Evolutionary conservation across 2,888 invertebrate genomes (phyloP), one percentile per base, ranked within the genome.

Genomic region (Ischnus inquisitorius): DNA sequence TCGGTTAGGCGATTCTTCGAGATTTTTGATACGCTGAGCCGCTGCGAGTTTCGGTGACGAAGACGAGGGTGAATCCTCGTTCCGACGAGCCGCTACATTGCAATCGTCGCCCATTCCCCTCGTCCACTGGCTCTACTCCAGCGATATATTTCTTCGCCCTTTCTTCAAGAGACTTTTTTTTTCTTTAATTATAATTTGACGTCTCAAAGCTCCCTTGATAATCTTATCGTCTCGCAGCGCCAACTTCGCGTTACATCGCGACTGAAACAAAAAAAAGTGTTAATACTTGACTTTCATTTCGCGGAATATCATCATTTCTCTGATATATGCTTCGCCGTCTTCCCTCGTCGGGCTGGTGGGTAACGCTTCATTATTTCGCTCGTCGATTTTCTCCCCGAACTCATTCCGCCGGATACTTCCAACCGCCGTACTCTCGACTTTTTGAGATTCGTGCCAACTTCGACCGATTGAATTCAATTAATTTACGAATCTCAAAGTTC

Each of bases 51-150:
- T 75, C 62, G 81, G 64, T 41, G 84, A 81, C 68, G 74, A 84
- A 25, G 83, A 77, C 54, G 71, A 75, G 60, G 64, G 67, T 4
- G 77, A 83, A 78, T 80, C 80, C 72, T 86, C 86, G 64, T 51
- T 76, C 12, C 82, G 85, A 62, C 85, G 86, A 79, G 85, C 51
- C 72, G 67, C 80, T 76, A 88, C 85, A 64, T 88, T 82, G 72
- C 84, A 81, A 64, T 86, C 87, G 81, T 87, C 88, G 57, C 85
- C 87, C 88, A 88, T 88, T 54, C 76, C 78, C 79, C 71, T 76
- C 62, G 74, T 43, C 80, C 84, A 48, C 72, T 67, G 65, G 62
- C 69, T 60, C 19, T 19, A 46, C 57, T 8, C 16, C 60, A 69
- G 65, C 22, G 48, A 78, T 43, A 25, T 62, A 46, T 68, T 43